Percentiles rank a stretch among this genome's conserved stretches.
Conservation (phyloP, 2,797 vertebrate genomes). For the Schizothorax lantsangensis region DNA sequence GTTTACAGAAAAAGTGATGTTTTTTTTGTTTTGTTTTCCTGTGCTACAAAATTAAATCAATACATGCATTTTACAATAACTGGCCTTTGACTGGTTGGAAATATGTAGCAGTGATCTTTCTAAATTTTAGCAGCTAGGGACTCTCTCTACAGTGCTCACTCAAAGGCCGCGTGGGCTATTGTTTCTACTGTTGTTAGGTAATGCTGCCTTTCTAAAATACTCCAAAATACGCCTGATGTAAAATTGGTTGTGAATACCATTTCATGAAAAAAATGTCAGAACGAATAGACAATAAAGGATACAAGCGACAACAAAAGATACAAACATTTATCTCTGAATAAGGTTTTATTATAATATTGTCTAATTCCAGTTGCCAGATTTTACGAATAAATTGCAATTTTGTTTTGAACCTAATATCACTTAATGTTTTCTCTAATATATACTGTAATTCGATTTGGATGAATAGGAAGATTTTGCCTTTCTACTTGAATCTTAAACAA, state of each 20-base stretch:
- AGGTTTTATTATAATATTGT: not conserved
- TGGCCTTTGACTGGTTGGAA: not conserved
- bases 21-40: not conserved
- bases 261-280: not conserved
- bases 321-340: not conserved
- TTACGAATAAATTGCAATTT: not conserved
- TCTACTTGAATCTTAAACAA: not conserved
- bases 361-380: not conserved
- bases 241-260: not conserved
- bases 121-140: not conserved
- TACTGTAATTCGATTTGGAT: not conserved
- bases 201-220: not conserved
- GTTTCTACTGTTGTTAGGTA: not conserved
- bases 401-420: not conserved
- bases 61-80: not conserved
- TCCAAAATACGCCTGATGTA: not conserved
- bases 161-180: not conserved
- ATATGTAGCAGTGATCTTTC: not conserved
- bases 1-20: not conserved
- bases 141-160: not conserved
- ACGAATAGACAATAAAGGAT: not conserved
- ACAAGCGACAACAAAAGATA: not conserved
- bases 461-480: not conserved
- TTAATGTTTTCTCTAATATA: not conserved
- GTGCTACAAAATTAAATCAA: not conserved